A percentile compares a stretch with the other conserved stretches of the same genome.
Evolutionary conservation across 2,888 invertebrate genomes (phyloP).

Genomic region (Orthosia gothica): DNA sequence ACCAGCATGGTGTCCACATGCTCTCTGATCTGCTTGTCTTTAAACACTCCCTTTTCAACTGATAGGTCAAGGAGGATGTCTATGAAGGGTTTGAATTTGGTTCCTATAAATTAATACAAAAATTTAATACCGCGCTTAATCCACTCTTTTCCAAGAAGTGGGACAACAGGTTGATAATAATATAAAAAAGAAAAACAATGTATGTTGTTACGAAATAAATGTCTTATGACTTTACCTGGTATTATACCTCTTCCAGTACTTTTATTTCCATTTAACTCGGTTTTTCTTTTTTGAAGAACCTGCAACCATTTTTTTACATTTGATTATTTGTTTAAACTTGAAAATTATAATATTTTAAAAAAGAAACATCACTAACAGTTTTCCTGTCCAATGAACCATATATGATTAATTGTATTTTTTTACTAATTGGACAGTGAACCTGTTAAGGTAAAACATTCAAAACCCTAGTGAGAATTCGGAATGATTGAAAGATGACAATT

Average conservation of each 20-base stretch:
- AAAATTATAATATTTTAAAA: no score
- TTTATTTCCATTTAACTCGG: conserved; percentile 71
- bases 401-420: no score
- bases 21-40: conserved; percentile 90
- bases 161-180: background rate
- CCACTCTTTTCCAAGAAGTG: no score
- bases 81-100: conserved; percentile 89
- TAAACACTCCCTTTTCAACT: conserved; percentile 83
- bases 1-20: conserved; percentile 91
- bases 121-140: no score
- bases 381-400: no score
- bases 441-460: no score
- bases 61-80: conserved; percentile 90
- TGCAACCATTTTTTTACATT: conserved; percentile 53
- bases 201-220: no score
- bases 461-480: no score
- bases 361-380: no score
- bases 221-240: conserved; percentile 61
- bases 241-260: conserved; percentile 67
- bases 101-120: conserved; percentile 66
- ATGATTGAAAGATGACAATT: no score
- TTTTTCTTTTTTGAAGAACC: conserved; percentile 80
- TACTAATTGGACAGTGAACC: no score
- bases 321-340: no score
- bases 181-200: background rate